Evolutionary conservation across 2,113 vertebrate genomes (phyloP).

Genomic region (Clarias batrachus): DNA sequence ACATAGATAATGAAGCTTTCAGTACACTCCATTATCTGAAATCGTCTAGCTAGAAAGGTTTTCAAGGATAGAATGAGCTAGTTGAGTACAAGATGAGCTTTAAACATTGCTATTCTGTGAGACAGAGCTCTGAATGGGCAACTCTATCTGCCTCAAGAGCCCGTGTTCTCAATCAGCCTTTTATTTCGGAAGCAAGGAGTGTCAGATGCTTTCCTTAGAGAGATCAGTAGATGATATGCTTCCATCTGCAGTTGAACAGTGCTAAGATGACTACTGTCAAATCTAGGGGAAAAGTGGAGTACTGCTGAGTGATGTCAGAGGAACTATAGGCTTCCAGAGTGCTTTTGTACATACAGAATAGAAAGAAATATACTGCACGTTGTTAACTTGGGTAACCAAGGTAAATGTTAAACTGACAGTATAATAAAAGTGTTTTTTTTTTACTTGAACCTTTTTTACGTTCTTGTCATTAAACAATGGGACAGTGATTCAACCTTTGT

Average conservation of each 20-base stretch:
- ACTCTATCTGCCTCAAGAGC: constrained; percentile 59
- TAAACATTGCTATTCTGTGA: constrained; percentile 40
- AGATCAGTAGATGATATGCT: constrained; percentile 53
- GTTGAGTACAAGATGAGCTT: constrained; percentile 29
- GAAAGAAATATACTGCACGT: not conserved
- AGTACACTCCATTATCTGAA: constrained; percentile 46
- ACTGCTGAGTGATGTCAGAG: constrained; percentile 31
- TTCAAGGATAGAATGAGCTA: constrained; percentile 38
- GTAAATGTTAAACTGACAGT: not conserved
- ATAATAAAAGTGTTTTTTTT: not conserved
- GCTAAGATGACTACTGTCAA: constrained; percentile 49
- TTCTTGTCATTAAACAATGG: not conserved
- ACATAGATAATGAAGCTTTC: constrained; percentile 45
- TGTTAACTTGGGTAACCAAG: not conserved
- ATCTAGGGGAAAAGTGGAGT: constrained; percentile 43
- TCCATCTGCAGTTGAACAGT: constrained; percentile 43
- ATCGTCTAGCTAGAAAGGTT: constrained; percentile 49
- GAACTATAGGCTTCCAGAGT: constrained; percentile 13
- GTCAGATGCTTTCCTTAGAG: constrained; percentile 44
- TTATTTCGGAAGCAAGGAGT: constrained; percentile 45
- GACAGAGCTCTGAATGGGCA: constrained; percentile 56
- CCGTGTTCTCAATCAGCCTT: constrained; percentile 46
- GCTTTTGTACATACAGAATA: constrained; percentile 12
- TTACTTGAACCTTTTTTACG: not conserved
- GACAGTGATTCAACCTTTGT: not conserved